Base-by-base conservation (phyloP, 2,888 invertebrate genomes). In the Hoplodrina ambigua region DNA sequence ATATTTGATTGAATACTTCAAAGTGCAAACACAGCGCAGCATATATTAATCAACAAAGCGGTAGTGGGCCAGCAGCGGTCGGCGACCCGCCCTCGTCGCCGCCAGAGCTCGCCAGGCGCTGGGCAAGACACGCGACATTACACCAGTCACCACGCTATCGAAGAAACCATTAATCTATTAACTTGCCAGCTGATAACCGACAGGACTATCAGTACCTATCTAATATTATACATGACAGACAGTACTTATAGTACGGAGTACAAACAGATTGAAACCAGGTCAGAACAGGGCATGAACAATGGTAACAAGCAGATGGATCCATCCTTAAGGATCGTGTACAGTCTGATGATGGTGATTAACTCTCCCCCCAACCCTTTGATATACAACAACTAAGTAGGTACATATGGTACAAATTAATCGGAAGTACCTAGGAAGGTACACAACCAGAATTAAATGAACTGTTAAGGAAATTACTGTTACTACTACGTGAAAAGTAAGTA, bases 81-180 rank as follows among this genome's bases (percentile, higher is more conserved):
- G 37, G 52, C 46, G 72, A 72, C 72, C 68, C 20, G 65, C 17
- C 44, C 25, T 37, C 20, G 66, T 54, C 37, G 53, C 64, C 5
- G 4, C 53, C 46, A 11, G 30, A 10, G 25, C 25, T 7, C 33
- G 33, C 20, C 58, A 0, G 25, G n/a, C 60, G 66, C 80, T 76
- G 78, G 65, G 55, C 70, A 4, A 10, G 30, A 30, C 74, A 74
- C 67, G 60, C 72, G 64, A 67, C 59, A 67, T 19, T 63, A 37
- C 58, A 50, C 55, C 63, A 33, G 25, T 25, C 8, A 37, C 37
- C 37, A 41, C 50, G 54, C 54, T 10, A 50, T 5, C 41, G 30
- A 55, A 57, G 73, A 56, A 75, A 59, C 55, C 74, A 74, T 64
- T 63, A 55, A 78, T 55, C 50, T 63, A 73, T 60, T 64, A 64